Conservation (phyloP, 2,797 vertebrate genomes). For the Gambelia wislizenii region DNA sequence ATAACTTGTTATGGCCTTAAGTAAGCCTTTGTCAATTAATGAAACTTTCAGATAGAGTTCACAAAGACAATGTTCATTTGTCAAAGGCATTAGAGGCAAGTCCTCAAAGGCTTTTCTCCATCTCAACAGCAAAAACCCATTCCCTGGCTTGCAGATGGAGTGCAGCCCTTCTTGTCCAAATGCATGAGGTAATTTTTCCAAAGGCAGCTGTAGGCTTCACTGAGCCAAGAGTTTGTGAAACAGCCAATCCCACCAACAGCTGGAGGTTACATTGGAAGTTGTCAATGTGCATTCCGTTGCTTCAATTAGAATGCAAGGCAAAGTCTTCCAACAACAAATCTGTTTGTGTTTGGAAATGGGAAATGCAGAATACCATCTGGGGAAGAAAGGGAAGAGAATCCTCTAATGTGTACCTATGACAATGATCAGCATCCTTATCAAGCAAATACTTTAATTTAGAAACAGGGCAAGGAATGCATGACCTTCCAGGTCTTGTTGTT, state of each 20-base stretch:
- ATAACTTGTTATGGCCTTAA: background rate
- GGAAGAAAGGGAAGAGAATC: background rate
- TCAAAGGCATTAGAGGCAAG: background rate
- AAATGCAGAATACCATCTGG: background rate
- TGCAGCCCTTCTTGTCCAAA: background rate
- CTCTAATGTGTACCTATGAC: background rate
- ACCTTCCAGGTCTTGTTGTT: background rate
- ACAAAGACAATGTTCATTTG: background rate
- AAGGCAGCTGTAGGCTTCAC: constrained; percentile 53
- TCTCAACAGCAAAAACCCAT: background rate
- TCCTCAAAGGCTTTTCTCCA: background rate
- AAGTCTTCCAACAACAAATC: background rate
- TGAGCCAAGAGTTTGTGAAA: constrained; percentile 54
- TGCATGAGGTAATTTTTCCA: constrained; percentile 70
- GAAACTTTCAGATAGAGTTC: background rate
- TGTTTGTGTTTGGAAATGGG: background rate
- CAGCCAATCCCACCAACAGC: background rate
- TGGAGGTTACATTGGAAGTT: background rate
- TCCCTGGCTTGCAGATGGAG: constrained; percentile 10
- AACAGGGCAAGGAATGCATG: background rate
- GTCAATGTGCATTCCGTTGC: background rate
- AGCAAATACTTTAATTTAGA: no score
- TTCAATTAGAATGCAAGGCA: constrained; percentile 29
- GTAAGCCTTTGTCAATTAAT: background rate
- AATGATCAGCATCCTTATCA: no score